phyloP scores from a whole-genome alignment of 2,888 invertebrate species.

The Xestoiulus laeticollis region DNA sequence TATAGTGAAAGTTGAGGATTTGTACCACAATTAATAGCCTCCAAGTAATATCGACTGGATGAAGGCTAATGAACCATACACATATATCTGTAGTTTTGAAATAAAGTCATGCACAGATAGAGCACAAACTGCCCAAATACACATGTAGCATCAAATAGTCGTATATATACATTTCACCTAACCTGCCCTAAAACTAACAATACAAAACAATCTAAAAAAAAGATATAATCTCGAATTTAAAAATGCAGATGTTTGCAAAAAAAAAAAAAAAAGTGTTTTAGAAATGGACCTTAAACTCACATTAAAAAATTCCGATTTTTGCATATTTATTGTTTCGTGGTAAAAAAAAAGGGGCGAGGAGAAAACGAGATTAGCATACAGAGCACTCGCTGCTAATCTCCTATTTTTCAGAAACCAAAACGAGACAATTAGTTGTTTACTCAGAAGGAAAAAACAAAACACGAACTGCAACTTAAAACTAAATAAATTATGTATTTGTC shows the following conservation, averaged over 20 bases:
- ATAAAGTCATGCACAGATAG: no score
- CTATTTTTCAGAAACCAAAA: constrained; percentile 1
- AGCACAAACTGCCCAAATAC: no score
- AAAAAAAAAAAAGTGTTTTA: background rate
- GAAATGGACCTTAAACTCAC: background rate
- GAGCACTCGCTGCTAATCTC: background rate
- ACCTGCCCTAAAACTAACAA: no score
- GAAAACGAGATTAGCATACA: background rate
- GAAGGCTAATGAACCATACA: no score
- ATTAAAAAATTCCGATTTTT: background rate
- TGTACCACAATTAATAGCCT: no score
- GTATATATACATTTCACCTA: no score
- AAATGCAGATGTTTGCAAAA: background rate
- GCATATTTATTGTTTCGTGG: background rate
- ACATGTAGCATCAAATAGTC: no score
- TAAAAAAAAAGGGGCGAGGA: background rate
- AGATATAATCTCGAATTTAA: background rate
- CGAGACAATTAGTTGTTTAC: constrained; percentile 26
- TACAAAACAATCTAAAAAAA: no score
- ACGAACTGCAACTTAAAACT: background rate
- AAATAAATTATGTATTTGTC: constrained; percentile 9
- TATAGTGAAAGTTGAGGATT: no score
- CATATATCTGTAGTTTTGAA: no score
- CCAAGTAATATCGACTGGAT: no score
- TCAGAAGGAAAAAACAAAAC: background rate